Evolutionary conservation across 2,113 vertebrate species (phyloP), one percentile per base, ranked within the genome.

Genomic region (Cheirogaleus medius): DNA sequence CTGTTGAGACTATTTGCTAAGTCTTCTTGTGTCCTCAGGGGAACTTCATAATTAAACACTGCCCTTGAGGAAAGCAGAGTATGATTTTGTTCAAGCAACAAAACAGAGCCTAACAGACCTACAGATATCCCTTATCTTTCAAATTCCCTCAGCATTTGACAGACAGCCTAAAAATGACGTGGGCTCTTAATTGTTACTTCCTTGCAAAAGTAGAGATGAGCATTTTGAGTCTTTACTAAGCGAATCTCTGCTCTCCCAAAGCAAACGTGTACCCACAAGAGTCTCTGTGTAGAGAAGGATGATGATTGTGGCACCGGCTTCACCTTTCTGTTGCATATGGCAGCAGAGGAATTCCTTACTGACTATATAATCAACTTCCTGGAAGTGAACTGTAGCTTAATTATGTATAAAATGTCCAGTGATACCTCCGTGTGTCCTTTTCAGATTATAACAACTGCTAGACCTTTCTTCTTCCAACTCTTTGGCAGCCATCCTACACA

Each of bases 401-500:
- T 90, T 69, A n/a, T 66, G 15, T 69, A 49, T 64, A 66, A 78
- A 95, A 54, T 95, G 37, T 1, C 11, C 63, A 71, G 11, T 49
- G 27, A 29, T 81, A 88, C 21, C 39, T 76, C 74, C 58, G 0
- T 39, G n/a, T 83, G 9, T 44, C 37, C 77, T 87, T 91, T 78
- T 49, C 32, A 60, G 54, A 92, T 95, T 84, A 78, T 17, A 44
- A n/a, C 27, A 90, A 90, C 44, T 87, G 91, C 1, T 34, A 78
- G 29, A 63, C n/a, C 12, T 58, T 66, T 37, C 32, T 0, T 96
- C 63, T 90, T 92, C 84, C 27, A 92, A 60, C 49, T 74, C 0
- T 94, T 84, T 69, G 58, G 78, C 34, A 96, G 73, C 12, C 34
- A 86, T 52, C 18, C 37, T 97, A 87, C 49, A 91, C 17, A 86